Base-by-base conservation (phyloP, 2,888 invertebrate genomes). In the Synanthedon andrenaeformis region DNA sequence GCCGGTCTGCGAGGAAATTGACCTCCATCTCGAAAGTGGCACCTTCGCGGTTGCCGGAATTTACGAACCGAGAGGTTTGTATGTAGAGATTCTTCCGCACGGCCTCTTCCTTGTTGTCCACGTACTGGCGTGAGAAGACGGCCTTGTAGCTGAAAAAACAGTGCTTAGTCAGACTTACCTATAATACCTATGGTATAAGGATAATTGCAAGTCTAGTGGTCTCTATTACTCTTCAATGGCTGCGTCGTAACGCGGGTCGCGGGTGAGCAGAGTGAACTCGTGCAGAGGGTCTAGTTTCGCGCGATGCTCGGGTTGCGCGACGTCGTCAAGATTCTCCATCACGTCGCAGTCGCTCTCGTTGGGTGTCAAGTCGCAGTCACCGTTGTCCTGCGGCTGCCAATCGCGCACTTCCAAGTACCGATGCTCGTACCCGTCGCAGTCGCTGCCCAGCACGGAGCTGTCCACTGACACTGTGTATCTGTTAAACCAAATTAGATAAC, bases 401-500 rank as follows among this genome's bases (percentile, higher is more conserved):
- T 41, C 57, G 56, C 41, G 19, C 42, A 74, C 73, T 54, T 70
- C 70, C 45, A 59, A 57, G 70, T 80, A 86, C 52, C 69, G 66
- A 57, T 83, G 83, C 64, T 72, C 69, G 69, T 82, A 82, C 28
- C 71, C 66, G 62, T 86, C 86, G 62, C 70, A 62, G 60, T 66
- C 63, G 28, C 66, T 56, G 42, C 85, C 85, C 60, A 86, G 72
- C 62, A 74, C 64, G 2, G 84, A 80, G 62, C 84, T 84, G 72
- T 85, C 80, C 53, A 81, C 75, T 2, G 61, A 54, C 58, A 85
- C 80, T 1, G 72, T 62, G 66, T 85, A 86, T 62, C 82, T 83
- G 69, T 45, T 45, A 12, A n/a, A 45, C 13, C 4, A 45, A 45
- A 4, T 45, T 3, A 35, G 6, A 10, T 8, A 10, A 35, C 35